Evolutionary conservation across 2,888 invertebrate species (phyloP).

Genomic region (Acanthosepion lycidas): DNA sequence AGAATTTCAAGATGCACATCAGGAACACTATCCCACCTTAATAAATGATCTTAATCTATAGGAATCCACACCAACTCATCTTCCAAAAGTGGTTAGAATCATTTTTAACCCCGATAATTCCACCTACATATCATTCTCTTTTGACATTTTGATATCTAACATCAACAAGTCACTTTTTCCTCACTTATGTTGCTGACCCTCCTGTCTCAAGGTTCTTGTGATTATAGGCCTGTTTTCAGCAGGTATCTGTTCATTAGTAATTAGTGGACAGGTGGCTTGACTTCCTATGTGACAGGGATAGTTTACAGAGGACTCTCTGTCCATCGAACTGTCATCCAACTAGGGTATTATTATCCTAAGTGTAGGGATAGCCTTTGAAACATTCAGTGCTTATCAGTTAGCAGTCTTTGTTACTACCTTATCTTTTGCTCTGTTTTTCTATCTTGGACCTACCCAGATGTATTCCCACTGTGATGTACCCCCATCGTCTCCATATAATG

Average conservation of each 20-base stretch:
- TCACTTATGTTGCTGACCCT: background rate
- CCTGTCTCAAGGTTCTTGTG: conserved; percentile 16
- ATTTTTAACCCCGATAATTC: background rate
- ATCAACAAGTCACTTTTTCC: background rate
- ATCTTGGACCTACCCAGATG: background rate
- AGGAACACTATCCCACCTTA: too few relatives aligned
- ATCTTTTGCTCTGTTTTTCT: background rate
- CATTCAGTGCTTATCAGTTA: background rate
- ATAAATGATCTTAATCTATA: too few relatives aligned
- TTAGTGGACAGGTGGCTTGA: background rate
- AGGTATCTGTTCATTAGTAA: background rate
- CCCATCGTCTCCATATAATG: background rate
- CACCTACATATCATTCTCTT: background rate
- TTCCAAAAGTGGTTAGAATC: background rate
- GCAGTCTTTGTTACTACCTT: background rate
- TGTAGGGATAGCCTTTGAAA: background rate
- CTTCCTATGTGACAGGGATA: background rate
- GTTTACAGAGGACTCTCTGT: background rate
- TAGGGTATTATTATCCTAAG: conserved; percentile 5
- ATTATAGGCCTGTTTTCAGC: background rate
- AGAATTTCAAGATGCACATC: too few relatives aligned
- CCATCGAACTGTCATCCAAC: background rate
- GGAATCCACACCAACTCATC: too few relatives aligned
- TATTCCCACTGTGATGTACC: conserved; percentile 1
- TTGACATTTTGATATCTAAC: background rate